Percentiles rank a stretch among this genome's conserved stretches.
These are phyloP conservation scores for Cydia pomonella DNA, from an alignment of 1,140 invertebrate species.

Conservation along the genomic window DNA sequence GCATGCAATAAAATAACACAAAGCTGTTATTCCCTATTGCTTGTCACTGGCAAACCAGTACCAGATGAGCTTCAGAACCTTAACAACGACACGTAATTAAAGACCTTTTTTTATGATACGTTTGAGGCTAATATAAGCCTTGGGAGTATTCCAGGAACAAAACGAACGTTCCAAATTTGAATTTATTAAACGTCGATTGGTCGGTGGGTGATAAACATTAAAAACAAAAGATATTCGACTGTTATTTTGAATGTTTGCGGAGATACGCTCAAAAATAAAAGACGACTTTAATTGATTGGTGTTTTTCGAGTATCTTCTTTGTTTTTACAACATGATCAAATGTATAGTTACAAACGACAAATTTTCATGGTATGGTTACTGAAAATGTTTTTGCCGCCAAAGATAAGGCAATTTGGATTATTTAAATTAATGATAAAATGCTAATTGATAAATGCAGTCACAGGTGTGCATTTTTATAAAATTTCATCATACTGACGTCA, in stretches of 20 bases:
- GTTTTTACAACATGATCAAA: slow-evolving; percentile 22
- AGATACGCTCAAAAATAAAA: neutral
- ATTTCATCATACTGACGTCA: slow-evolving; percentile 31
- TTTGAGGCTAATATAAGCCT: neutral
- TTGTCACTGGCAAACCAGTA: neutral
- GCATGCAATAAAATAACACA: neutral
- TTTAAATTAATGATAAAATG: neutral
- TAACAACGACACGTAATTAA: neutral
- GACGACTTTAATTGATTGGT: slow-evolving; percentile 23
- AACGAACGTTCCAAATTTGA: slow-evolving; percentile 51
- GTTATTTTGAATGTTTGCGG: neutral
- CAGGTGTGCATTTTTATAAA: neutral
- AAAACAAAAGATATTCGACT: neutral
- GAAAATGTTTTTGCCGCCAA: neutral
- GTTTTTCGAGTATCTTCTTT: slow-evolving; percentile 34
- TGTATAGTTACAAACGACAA: neutral
- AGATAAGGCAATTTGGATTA: slow-evolving; percentile 15
- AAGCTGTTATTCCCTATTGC: neutral
- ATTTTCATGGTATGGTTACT: neutral
- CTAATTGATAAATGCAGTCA: neutral
- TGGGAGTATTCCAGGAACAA: neutral
- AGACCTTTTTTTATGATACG: neutral
- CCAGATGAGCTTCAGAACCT: neutral
- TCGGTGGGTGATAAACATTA: neutral
- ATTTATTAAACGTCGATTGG: slow-evolving; percentile 48